Evolutionary conservation across 2,888 invertebrate species (phyloP).

Genomic region (Amiota minor): DNA sequence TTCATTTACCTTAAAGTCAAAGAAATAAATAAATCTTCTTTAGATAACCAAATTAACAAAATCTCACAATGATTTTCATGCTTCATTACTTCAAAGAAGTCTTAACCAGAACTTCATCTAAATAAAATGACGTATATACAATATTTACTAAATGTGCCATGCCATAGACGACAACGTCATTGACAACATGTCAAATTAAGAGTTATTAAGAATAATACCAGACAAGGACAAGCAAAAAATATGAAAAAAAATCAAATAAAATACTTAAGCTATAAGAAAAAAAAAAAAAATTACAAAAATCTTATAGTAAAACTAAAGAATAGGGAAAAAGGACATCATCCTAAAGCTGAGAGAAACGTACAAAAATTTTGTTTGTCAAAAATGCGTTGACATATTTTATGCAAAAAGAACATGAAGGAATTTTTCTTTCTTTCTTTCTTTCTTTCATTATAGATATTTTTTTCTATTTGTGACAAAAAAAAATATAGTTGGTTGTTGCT

Average conservation of each 20-base stretch:
- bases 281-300: not conserved
- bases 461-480: not conserved
- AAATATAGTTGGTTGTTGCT: not conserved
- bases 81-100: no score
- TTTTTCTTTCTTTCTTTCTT: conserved; percentile 7
- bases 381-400: conserved; percentile 28
- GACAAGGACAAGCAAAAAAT: not conserved
- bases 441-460: not conserved
- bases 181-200: conserved; percentile 29
- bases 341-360: no score
- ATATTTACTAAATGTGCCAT: no score
- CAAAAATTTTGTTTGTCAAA: conserved; percentile 2
- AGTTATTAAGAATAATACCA: conserved; percentile 26
- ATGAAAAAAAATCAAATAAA: not conserved
- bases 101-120: no score
- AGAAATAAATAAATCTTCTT: no score
- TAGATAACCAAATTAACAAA: no score
- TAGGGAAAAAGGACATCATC: not conserved
- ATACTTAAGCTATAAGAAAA: not conserved
- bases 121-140: no score
- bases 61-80: no score
- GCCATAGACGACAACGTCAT: not conserved
- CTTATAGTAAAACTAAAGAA: not conserved
- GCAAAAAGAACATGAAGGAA: conserved; percentile 20
- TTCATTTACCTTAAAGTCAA: no score